Percentiles rank a stretch among this genome's conserved stretches.
These are phyloP conservation scores for Aphelinus certus DNA, from an alignment of 1,140 invertebrate species.

Conservation along the genomic window DNA sequence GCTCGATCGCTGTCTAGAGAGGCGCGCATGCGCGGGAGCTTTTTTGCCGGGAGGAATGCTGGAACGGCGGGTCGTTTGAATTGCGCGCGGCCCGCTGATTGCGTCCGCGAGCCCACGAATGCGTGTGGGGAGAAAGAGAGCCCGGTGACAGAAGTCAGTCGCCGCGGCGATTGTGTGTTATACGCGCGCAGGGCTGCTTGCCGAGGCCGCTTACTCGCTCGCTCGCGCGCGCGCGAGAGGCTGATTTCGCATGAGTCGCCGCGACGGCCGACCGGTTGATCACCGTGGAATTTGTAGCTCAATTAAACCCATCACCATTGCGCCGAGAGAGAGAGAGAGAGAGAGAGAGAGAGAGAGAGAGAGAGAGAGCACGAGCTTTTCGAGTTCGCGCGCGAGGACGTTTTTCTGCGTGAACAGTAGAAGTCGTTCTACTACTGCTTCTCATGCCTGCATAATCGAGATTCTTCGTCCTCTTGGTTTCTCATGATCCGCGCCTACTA, in stretches of 20 bases:
- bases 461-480: slow-evolving; percentile 17
- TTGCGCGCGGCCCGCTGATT: slow-evolving; percentile 51
- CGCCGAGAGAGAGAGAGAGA: neutral
- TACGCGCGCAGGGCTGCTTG: neutral
- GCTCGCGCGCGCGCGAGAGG: slow-evolving; percentile 32
- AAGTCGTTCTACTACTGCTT: neutral
- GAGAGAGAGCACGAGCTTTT: too few relatives aligned
- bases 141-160: slow-evolving; percentile 2
- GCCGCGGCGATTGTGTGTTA: neutral
- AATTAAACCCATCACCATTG: slow-evolving; percentile 60
- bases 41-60: slow-evolving; percentile 61
- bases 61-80: slow-evolving; percentile 64
- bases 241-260: slow-evolving; percentile 63
- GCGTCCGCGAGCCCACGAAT: slow-evolving; percentile 37
- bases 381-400: neutral
- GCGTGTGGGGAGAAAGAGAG: too few relatives aligned
- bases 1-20: slow-evolving; percentile 51
- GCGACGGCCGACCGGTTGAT: slow-evolving; percentile 61
- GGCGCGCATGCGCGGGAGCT: slow-evolving; percentile 55
- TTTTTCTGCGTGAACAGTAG: slow-evolving; percentile 9
- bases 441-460: slow-evolving; percentile 26
- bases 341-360: too few relatives aligned
- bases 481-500: slow-evolving; percentile 5
- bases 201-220: too few relatives aligned
- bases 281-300: slow-evolving; percentile 66